phyloP scores from a whole-genome alignment of 2,888 invertebrate genomes.

The Drosophila meridiana region DNA sequence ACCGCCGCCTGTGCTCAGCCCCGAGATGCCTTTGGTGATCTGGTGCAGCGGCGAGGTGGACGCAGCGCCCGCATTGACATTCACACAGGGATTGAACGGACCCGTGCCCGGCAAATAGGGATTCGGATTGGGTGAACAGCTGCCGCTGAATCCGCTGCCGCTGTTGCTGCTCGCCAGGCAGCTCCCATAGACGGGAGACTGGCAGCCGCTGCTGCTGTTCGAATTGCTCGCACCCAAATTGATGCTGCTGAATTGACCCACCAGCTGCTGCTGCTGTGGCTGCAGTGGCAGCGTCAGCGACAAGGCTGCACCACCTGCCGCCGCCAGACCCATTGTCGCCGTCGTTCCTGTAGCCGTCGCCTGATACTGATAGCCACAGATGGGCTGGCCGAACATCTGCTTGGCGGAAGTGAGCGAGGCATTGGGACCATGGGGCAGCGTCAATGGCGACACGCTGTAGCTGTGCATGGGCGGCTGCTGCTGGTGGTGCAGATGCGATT shows the following conservation, averaged over 20 bases:
- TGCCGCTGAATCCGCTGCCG: slow-evolving; percentile 82
- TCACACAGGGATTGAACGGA: slow-evolving; percentile 61
- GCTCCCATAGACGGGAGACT: slow-evolving; percentile 86
- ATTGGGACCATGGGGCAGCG: slow-evolving; percentile 67
- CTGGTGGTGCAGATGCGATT: slow-evolving; percentile 59
- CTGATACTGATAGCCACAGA: slow-evolving; percentile 67
- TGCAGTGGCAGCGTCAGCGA: slow-evolving; percentile 53
- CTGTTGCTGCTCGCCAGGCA: slow-evolving; percentile 66
- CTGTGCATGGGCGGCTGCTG: slow-evolving; percentile 82
- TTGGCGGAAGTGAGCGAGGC: slow-evolving; percentile 68
- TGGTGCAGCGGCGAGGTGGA: slow-evolving; percentile 88
- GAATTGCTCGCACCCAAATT: slow-evolving; percentile 70
- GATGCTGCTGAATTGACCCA: slow-evolving; percentile 81
- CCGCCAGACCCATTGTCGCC: background rate
- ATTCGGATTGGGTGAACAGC: slow-evolving; percentile 84
- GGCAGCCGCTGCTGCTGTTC: slow-evolving; percentile 82
- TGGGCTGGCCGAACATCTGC: slow-evolving; percentile 72
- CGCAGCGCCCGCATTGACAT: slow-evolving; percentile 74
- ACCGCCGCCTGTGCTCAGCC: slow-evolving; percentile 89
- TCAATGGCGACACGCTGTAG: slow-evolving; percentile 83
- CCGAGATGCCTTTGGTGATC: slow-evolving; percentile 89
- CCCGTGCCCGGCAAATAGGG: slow-evolving; percentile 76
- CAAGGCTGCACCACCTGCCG: slow-evolving; percentile 14
- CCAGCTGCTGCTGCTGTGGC: slow-evolving; percentile 61
- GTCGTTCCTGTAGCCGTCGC: background rate